phyloP scores from a whole-genome alignment of 2,888 invertebrate genomes.

The Tetropium fuscum region DNA sequence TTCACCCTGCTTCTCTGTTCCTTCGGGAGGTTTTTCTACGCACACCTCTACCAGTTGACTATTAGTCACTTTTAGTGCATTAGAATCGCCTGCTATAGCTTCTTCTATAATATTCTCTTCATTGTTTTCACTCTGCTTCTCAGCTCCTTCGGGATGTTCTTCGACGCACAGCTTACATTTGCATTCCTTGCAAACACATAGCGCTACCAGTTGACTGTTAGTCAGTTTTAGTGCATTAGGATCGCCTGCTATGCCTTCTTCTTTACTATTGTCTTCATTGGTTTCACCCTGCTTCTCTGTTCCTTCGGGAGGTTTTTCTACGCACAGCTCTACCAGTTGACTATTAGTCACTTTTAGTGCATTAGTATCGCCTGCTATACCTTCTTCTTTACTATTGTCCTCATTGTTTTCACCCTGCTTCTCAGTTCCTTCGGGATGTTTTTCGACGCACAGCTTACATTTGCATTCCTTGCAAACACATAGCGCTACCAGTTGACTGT shows the following conservation, averaged over 20 bases:
- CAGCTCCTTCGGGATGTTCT: conserved; percentile 6
- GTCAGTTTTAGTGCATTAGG: not conserved
- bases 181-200: conserved; percentile 39
- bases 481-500: conserved; percentile 23
- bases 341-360: conserved; percentile 9
- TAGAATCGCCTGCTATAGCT: conserved; percentile 30
- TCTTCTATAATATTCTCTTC: conserved; percentile 28
- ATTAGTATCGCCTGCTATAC: conserved; percentile 32
- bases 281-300: not conserved
- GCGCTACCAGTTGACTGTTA: conserved; percentile 19
- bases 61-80: conserved; percentile 14
- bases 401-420: not conserved
- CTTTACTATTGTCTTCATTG: conserved; percentile 1
- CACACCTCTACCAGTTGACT: not conserved
- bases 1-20: not conserved
- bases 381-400: conserved; percentile 28
- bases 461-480: conserved; percentile 38
- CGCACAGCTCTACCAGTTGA: not conserved
- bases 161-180: conserved; percentile 30
- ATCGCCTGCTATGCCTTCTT: not conserved
- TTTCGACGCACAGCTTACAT: conserved; percentile 32
- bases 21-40: too few relatives aligned
- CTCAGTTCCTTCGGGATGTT: not conserved
- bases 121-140: not conserved
- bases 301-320: too few relatives aligned